A percentile compares a stretch with the other conserved stretches of the same genome.
These are phyloP conservation scores for Hycleus cichorii DNA, from an alignment of 1,140 invertebrate species.

Conservation along the genomic window DNA sequence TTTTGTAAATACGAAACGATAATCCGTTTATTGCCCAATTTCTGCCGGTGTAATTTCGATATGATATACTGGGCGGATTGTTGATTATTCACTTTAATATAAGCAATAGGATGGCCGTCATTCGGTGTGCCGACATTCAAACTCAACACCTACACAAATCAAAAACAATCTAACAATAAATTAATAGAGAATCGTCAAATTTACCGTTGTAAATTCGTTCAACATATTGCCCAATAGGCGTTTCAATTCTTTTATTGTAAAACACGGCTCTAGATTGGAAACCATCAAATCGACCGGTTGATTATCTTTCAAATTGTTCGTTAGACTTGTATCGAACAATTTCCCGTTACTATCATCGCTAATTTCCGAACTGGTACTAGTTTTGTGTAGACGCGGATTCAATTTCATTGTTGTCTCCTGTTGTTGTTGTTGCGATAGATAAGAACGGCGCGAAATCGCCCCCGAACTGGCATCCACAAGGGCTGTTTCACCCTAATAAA, in stretches of 20 bases:
- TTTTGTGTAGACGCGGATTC: slow-evolving; percentile 12
- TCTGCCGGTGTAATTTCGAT: slow-evolving; percentile 72
- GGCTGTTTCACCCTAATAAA: not conserved
- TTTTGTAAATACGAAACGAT: slow-evolving; percentile 65
- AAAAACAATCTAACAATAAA: slow-evolving; percentile 10
- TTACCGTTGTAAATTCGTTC: slow-evolving; percentile 61
- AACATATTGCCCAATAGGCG: slow-evolving; percentile 58
- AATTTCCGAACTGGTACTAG: slow-evolving; percentile 24
- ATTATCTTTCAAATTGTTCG: slow-evolving; percentile 7
- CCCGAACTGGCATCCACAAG: not conserved
- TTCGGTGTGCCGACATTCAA: slow-evolving; percentile 59
- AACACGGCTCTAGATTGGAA: slow-evolving; percentile 69
- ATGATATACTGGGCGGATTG: slow-evolving; percentile 73
- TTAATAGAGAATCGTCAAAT: not conserved
- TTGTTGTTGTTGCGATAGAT: not conserved
- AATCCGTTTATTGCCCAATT: slow-evolving; percentile 76
- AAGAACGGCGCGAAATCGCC: not conserved
- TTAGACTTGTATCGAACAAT: not conserved
- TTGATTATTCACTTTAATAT: slow-evolving; percentile 54
- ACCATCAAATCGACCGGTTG: slow-evolving; percentile 59
- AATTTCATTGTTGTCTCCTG: not conserved
- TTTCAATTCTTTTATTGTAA: slow-evolving; percentile 63
- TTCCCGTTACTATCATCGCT: slow-evolving; percentile 20
- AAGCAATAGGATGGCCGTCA: slow-evolving; percentile 61
- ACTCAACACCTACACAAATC: slow-evolving; percentile 51